Evolutionary conservation across 2,797 vertebrate species (phyloP), one percentile per base, ranked within the genome.

Genomic region (Anguilla megastoma): DNA sequence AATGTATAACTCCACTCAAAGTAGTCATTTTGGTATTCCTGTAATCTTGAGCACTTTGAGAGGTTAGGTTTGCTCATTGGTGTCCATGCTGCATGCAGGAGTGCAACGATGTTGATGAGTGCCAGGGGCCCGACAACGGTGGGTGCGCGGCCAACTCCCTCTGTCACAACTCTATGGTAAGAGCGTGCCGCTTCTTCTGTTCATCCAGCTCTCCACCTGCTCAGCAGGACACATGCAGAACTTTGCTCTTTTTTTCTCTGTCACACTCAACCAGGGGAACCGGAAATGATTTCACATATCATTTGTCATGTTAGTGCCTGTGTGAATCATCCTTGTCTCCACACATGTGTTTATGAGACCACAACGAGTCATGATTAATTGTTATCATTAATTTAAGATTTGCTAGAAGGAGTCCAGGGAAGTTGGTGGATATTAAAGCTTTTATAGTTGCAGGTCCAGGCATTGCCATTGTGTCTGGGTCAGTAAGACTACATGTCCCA

Each of bases 161-260:
- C 90, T 99, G 99, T 92, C 94, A 96, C 92, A 99, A 99, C 94
- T 98, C 98, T 66, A 92, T 97, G 97, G 99, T 99, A 94, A 97
- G 96, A 27, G 16, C 56, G 4, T 12, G n/a, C 52, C 36, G 14
- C 4, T 3, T 41, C 8, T 8, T 60, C 3, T 21, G 3, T 16
- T 50, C 41, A 50, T 7, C 8, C 3, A 48, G 8, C 18, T n/a
- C 41, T 21, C 2, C 45, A 9, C 5, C 0, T 1, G 41, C 45
- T 48, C 79, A 76, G 36, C 74, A 2, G 36, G 74, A 27, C 0
- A 63, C 63, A 69, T 6, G 63, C 24, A 69, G 33, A 18, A 8
- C 30, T 18, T 45, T 45, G 41, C 41, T 45, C 41, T 45, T 45
- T 45, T 41, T 16, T 33, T 1, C 0, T 76, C 18, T 48, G 21